phyloP scores from a whole-genome alignment of 2,888 invertebrate species.

The Plebejus anna region DNA sequence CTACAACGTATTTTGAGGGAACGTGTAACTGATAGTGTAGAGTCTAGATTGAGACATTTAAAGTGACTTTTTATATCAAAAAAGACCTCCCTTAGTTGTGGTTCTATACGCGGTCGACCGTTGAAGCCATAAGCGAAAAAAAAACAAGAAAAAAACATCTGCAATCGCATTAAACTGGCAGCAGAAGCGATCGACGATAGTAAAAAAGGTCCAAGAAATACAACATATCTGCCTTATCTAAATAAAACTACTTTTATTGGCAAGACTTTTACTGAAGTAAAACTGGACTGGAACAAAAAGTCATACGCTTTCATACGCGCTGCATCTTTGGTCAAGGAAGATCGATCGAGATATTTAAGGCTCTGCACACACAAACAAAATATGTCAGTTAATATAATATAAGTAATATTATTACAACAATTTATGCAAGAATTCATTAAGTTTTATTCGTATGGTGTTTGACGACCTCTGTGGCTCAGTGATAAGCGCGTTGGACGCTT shows the following conservation, averaged over 20 bases:
- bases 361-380: neutral
- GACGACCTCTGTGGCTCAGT: no score
- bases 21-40: no score
- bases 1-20: no score
- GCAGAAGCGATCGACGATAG: neutral
- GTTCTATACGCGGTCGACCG: neutral
- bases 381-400: no score
- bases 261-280: conserved; percentile 11
- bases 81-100: neutral
- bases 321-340: conserved; percentile 11
- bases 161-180: no score
- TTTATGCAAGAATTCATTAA: no score
- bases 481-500: no score
- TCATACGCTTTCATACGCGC: neutral
- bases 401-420: no score
- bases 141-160: neutral
- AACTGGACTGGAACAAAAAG: conserved; percentile 3
- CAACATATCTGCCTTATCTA: neutral
- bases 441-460: no score
- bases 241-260: conserved; percentile 2
- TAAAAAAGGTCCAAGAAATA: neutral
- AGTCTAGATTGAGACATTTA: neutral
- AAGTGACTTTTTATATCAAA: neutral
- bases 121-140: neutral
- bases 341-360: conserved; percentile 7